Evolutionary conservation across 2,113 vertebrate genomes (phyloP).

Genomic region (Potamarius usumacintae): DNA sequence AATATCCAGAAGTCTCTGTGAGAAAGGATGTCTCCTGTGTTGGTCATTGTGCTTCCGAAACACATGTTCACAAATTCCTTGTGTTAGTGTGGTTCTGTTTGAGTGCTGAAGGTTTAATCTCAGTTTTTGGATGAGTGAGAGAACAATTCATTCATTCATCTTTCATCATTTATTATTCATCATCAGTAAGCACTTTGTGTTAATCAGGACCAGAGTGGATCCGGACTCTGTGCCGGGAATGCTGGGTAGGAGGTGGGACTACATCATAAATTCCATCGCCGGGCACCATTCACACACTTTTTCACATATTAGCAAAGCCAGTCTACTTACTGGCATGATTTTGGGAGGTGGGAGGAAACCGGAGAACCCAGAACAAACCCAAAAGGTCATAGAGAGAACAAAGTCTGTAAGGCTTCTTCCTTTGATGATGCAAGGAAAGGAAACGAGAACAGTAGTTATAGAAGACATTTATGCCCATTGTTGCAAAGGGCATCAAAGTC

Average conservation of each 20-base stretch:
- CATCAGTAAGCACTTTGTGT: slow-evolving; percentile 8
- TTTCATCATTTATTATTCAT: not conserved
- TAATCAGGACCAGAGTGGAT: not conserved
- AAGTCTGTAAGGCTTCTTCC: not conserved
- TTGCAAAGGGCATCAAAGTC: no score
- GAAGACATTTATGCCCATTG: not conserved
- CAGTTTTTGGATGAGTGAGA: not conserved
- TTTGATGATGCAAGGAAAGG: not conserved
- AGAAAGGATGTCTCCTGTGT: not conserved
- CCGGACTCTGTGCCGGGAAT: not conserved
- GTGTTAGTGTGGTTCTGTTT: not conserved
- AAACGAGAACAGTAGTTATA: not conserved
- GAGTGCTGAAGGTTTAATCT: not conserved
- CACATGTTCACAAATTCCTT: not conserved
- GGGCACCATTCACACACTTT: not conserved
- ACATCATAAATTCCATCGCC: not conserved
- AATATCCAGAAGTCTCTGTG: not conserved
- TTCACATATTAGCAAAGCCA: not conserved
- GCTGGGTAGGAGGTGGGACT: not conserved
- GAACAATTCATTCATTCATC: not conserved
- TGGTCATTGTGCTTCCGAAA: not conserved
- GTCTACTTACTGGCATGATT: not conserved
- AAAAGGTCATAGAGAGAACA: not conserved
- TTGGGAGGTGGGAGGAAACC: not conserved
- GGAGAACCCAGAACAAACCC: not conserved